Evolutionary conservation across 2,888 invertebrate genomes (phyloP), one percentile per base, ranked within the genome.

Genomic region (Operophtera brumata): DNA sequence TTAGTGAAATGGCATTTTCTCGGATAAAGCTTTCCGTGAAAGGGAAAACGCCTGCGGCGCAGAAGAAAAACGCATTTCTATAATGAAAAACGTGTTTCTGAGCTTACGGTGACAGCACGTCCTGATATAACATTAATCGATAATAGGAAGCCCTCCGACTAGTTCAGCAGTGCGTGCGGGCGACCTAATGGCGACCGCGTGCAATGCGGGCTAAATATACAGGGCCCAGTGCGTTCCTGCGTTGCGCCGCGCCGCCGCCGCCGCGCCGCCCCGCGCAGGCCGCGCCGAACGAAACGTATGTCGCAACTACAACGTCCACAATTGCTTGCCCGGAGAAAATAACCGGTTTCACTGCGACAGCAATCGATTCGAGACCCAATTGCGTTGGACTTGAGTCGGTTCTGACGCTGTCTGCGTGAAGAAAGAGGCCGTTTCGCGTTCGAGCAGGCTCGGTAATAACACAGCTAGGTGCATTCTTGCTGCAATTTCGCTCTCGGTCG

Each of bases 401-500:
- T 65, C 76, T 77, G 75, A 64, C 65, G 43, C 32, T 56, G 66
- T 45, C 54, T 48, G 49, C 49, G 35, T 34, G 56, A 67, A 77
- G 76, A 80, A 75, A 77, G 75, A 80, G 76, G 87, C 80, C 80
- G 78, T 86, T 89, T 84, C 70, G 75, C 73, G 78, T 78, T 69
- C 69, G 69, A 73, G 73, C 68, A 65, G 76, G 64, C 74, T 68
- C 73, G 79, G 81, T 86, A 88, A 89, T 89, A 90, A 87, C 87
- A 85, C 83, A 86, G 86, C 86, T 89, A 89, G 89, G 87, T 89
- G 89, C 89, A 89, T 89, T 88, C 86, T 88, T 82, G 84, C 78
- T 89, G 90, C 90, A 89, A 89, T 89, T 89, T 90, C 90, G 87
- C 90, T 90, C 90, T 90, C 90, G 87, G 88, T 89, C 88, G 89